A percentile compares a stretch with the other conserved stretches of the same genome.
These are phyloP conservation scores for Fregetta grallaria DNA, from an alignment of 2,113 vertebrate species.

Conservation along the genomic window DNA sequence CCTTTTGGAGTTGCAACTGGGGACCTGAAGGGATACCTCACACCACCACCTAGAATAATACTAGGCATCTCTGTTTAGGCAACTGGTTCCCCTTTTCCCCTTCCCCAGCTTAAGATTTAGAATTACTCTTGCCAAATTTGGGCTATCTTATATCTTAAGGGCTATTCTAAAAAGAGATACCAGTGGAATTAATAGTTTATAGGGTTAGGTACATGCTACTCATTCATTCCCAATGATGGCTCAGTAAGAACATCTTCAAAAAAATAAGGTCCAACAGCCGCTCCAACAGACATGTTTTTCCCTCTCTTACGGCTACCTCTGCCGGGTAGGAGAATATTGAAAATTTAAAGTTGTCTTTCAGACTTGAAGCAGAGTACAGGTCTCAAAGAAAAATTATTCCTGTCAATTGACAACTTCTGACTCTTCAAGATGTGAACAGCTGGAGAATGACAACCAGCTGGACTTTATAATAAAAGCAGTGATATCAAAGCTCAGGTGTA, in stretches of 20 bases:
- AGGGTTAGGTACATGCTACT: background rate
- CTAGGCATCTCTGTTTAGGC: background rate
- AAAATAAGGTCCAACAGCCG: background rate
- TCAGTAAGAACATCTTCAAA: background rate
- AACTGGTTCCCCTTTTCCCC: background rate
- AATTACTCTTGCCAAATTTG: background rate
- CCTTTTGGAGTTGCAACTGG: background rate
- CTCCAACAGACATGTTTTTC: background rate
- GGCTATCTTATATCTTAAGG: background rate
- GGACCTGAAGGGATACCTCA: background rate
- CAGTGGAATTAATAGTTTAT: background rate
- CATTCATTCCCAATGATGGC: background rate
- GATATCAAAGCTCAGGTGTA: background rate
- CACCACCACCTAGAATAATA: background rate
- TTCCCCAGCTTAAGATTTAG: background rate
- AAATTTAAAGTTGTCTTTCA: background rate
- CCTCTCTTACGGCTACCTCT: background rate
- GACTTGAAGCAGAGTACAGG: background rate
- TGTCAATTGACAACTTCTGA: background rate
- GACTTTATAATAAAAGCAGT: background rate
- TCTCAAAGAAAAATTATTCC: background rate
- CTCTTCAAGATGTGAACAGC: conserved; percentile 18
- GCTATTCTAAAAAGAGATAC: background rate
- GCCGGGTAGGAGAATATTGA: background rate
- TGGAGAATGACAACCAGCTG: background rate